Base-by-base conservation (phyloP, 64 coral and sea anemone genomes). In the Pocillopora damicornis region DNA sequence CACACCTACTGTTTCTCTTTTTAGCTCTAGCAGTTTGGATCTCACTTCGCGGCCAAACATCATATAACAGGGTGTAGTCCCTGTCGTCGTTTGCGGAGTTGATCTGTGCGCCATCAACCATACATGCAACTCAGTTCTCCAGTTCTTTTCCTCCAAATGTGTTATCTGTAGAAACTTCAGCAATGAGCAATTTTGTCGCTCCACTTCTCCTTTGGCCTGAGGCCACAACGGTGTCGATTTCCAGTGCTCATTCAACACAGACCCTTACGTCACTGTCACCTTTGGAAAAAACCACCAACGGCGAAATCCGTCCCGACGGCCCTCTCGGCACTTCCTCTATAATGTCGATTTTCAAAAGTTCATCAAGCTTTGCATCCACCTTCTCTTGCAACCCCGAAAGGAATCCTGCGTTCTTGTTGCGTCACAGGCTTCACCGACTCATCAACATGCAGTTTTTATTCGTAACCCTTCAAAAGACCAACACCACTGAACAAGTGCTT, bases 371-470 rank as follows among this genome's bases (percentile, higher is more conserved):
- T 75, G 17, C 30, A 85, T 51, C 76, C 9, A 87, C 77, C 25
- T 88, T 88, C 60, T 79, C 71, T 61, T 76, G 71, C 15, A 88
- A 75, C 34, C 88, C 30, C 66, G n/a, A 88, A 92, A 6, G 76
- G 91, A 34, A 92, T 69, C 30, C 86, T 17, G 23, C 85, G 51
- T 35, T 60, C 63, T 38, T 51, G 87, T 36, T 79, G 82, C 23
- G 90, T 62, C 30, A 91, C 82, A 22, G 89, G 82, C 38, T 65
- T 91, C 57, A 91, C 90, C 0, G 35, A 87, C 13, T 51, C 37
- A 79, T 91, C 90, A 75, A 81, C 81, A 22, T 87, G 85, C 6
- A 93, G 79, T 89, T 89, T 93, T n/a, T 89, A 20, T 75, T 72
- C 86, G 26, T 74, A 79, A 37, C 75, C 92, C 66, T 89, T 93